These are phyloP conservation scores for Ceratina japonica DNA, from an alignment of 1,140 invertebrate genomes.

Conservation along the genomic window DNA sequence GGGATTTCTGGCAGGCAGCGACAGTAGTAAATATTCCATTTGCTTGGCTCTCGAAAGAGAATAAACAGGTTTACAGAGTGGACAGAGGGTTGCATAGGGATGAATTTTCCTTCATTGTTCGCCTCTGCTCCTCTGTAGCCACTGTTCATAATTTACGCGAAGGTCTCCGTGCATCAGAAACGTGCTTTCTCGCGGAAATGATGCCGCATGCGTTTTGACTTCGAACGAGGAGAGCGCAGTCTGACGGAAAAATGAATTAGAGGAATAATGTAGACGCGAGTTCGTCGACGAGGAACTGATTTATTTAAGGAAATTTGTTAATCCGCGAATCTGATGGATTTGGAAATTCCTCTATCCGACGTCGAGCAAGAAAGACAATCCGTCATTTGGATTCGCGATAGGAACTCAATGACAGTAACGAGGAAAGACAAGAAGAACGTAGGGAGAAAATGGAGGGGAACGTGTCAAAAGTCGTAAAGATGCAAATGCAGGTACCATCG, in stretches of 20 bases:
- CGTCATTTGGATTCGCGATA: constrained; percentile 32
- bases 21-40: constrained; percentile 41
- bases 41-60: not conserved
- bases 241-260: not conserved
- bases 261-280: not conserved
- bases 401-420: not conserved
- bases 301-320: no score
- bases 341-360: not conserved
- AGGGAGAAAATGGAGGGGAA: no score
- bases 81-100: constrained; percentile 46
- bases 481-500: constrained; percentile 56
- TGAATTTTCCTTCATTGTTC: constrained; percentile 59
- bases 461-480: constrained; percentile 60
- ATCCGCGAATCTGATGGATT: no score
- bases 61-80: constrained; percentile 18
- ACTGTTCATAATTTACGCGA: not conserved
- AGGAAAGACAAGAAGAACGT: not conserved
- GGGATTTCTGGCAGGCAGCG: not conserved
- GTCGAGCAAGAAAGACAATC: not conserved
- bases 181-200: constrained; percentile 28
- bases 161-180: not conserved
- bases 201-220: constrained; percentile 16
- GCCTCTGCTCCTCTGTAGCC: not conserved
- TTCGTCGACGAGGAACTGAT: no score
- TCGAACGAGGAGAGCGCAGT: not conserved